Evolutionary conservation across 2,113 vertebrate genomes (phyloP).

Genomic region (Austrofundulus limnaeus): DNA sequence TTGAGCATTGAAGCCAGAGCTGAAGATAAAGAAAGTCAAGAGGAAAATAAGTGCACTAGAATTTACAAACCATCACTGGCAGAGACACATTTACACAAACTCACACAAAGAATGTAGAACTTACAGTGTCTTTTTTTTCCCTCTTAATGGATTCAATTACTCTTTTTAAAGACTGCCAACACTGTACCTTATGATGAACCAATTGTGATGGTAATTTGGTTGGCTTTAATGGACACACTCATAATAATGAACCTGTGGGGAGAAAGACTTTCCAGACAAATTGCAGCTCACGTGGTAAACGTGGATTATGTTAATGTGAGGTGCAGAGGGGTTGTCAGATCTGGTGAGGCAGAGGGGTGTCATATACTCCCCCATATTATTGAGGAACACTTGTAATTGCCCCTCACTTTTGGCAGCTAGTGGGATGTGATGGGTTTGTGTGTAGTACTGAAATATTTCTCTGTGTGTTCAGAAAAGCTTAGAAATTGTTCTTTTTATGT

Average conservation of each 20-base stretch:
- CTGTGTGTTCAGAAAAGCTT: conserved; percentile 33
- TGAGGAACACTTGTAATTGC: conserved; percentile 47
- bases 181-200: conserved; percentile 57
- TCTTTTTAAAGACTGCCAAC: conserved; percentile 66
- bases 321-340: conserved; percentile 51
- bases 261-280: conserved; percentile 72
- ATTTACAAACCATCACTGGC: conserved; percentile 25
- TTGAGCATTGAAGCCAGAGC: conserved; percentile 32
- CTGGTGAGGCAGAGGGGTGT: conserved; percentile 48
- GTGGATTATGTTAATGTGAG: conserved; percentile 73
- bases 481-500: conserved; percentile 23
- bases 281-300: conserved; percentile 62
- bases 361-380: conserved; percentile 51
- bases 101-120: conserved; percentile 46
- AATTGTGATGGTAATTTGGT: conserved; percentile 77
- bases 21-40: conserved; percentile 4
- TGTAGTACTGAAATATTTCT: conserved; percentile 22
- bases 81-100: conserved; percentile 16
- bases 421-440: conserved; percentile 35
- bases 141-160: conserved; percentile 78
- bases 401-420: conserved; percentile 54
- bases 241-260: conserved; percentile 72
- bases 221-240: conserved; percentile 74
- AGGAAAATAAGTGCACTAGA: conserved; percentile 25
- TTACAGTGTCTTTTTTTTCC: conserved; percentile 37